Evolutionary conservation across 1,140 invertebrate genomes (phyloP).

Genomic region (Drosophila watanabei): DNA sequence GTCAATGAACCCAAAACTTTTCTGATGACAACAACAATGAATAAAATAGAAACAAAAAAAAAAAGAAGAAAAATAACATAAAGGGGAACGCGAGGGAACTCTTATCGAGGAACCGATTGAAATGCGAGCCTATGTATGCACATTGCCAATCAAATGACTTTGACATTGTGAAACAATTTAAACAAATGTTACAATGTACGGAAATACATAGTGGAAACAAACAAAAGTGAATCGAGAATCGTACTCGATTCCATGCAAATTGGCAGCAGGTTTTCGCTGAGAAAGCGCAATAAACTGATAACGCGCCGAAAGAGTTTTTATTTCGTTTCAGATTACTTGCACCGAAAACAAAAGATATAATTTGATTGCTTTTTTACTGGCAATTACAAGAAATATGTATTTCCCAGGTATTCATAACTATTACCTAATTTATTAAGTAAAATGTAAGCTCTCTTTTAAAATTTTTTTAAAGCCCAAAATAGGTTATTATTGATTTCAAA

Average conservation of each 20-base stretch:
- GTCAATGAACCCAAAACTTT: slow-evolving; percentile 71
- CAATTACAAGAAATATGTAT: no score
- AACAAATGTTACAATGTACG: slow-evolving; percentile 10
- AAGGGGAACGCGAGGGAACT: not conserved
- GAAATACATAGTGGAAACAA: slow-evolving; percentile 21
- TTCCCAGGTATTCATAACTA: no score
- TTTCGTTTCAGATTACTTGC: slow-evolving; percentile 14
- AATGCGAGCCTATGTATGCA: slow-evolving; percentile 33
- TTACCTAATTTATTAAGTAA: not conserved
- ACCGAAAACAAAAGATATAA: not conserved
- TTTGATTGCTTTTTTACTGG: no score
- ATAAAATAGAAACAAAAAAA: slow-evolving; percentile 7
- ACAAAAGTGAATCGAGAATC: slow-evolving; percentile 32
- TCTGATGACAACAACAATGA: slow-evolving; percentile 33
- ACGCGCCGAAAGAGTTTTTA: slow-evolving; percentile 43
- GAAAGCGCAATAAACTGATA: slow-evolving; percentile 57
- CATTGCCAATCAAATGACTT: slow-evolving; percentile 47
- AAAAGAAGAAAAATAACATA: no score
- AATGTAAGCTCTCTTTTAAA: not conserved
- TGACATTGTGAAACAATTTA: slow-evolving; percentile 64
- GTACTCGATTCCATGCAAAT: slow-evolving; percentile 77
- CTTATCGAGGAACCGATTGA: slow-evolving; percentile 59
- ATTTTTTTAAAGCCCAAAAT: not conserved
- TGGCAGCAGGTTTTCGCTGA: slow-evolving; percentile 59
- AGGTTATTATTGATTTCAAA: slow-evolving; percentile 7